Percentiles rank a stretch among this genome's conserved stretches.
These are phyloP conservation scores for Diachrysia chrysitis DNA, from an alignment of 2,888 invertebrate species.

Conservation along the genomic window DNA sequence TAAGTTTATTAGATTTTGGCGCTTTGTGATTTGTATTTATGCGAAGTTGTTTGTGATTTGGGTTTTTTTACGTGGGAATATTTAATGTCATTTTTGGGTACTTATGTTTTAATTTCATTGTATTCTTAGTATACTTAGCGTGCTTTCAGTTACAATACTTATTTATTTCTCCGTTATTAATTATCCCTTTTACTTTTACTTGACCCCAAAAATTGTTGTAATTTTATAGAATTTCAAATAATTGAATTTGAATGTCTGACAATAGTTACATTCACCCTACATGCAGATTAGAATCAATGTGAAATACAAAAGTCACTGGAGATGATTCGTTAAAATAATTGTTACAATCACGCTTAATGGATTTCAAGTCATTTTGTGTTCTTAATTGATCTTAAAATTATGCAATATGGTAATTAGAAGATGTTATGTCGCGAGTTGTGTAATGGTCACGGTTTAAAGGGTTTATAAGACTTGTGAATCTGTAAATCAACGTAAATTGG, in stretches of 20 bases:
- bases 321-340: constrained; percentile 50
- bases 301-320: constrained; percentile 41
- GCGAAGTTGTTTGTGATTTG: too few species aligned
- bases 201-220: too few species aligned
- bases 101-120: too few species aligned
- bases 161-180: too few species aligned
- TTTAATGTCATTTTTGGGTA: neutral
- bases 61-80: neutral
- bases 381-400: constrained; percentile 55
- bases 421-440: constrained; percentile 19
- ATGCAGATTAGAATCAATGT: constrained; percentile 43
- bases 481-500: neutral
- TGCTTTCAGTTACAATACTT: too few species aligned
- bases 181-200: too few species aligned
- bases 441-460: constrained; percentile 40
- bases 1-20: neutral
- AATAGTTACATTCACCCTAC: constrained; percentile 23
- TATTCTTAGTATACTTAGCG: too few species aligned
- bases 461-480: constrained; percentile 9
- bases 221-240: neutral
- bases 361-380: constrained; percentile 34
- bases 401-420: constrained; percentile 52
- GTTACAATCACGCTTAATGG: constrained; percentile 50
- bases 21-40: neutral
- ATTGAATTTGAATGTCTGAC: neutral